phyloP scores from a whole-genome alignment of 2,888 invertebrate genomes.

The Brachycybe producta region DNA sequence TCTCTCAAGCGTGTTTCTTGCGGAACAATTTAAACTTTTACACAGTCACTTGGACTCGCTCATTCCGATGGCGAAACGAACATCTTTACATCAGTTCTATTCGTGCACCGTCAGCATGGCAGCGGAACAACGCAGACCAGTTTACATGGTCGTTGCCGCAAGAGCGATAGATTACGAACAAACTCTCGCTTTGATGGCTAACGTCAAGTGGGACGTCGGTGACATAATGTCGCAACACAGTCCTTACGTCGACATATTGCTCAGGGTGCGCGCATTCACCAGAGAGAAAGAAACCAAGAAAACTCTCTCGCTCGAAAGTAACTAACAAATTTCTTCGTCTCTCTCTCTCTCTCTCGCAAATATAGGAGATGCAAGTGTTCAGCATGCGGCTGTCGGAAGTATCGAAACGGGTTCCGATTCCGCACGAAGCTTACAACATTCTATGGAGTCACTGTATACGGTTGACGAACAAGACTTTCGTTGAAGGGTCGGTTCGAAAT shows the following conservation, averaged over 20 bases:
- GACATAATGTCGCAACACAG: slow-evolving; percentile 92
- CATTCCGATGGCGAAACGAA: slow-evolving; percentile 49
- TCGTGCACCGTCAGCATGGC: slow-evolving; percentile 57
- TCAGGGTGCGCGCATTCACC: slow-evolving; percentile 45
- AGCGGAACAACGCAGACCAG: slow-evolving; percentile 61
- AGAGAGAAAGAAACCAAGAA: background rate
- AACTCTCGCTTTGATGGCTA: slow-evolving; percentile 63
- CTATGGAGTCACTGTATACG: slow-evolving; percentile 82
- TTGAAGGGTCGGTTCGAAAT: slow-evolving; percentile 89
- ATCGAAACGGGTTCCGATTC: slow-evolving; percentile 53
- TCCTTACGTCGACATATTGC: slow-evolving; percentile 53
- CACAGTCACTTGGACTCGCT: slow-evolving; percentile 74
- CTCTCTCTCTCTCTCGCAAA: too few species aligned
- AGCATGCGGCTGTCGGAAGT: slow-evolving; percentile 61
- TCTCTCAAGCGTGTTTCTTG: slow-evolving; percentile 54
- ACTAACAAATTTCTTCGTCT: too few species aligned
- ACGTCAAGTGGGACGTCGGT: slow-evolving; percentile 70
- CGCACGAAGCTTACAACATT: slow-evolving; percentile 50
- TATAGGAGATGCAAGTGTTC: slow-evolving; percentile 58
- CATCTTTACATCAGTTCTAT: slow-evolving; percentile 38
- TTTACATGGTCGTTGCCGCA: slow-evolving; percentile 74
- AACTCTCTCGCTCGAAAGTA: too few species aligned
- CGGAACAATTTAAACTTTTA: slow-evolving; percentile 71
- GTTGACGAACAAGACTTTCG: slow-evolving; percentile 70
- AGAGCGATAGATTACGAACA: slow-evolving; percentile 63